Evolutionary conservation across 2,797 vertebrate genomes (phyloP).

Genomic region (Pseudochirops cupreus): DNA sequence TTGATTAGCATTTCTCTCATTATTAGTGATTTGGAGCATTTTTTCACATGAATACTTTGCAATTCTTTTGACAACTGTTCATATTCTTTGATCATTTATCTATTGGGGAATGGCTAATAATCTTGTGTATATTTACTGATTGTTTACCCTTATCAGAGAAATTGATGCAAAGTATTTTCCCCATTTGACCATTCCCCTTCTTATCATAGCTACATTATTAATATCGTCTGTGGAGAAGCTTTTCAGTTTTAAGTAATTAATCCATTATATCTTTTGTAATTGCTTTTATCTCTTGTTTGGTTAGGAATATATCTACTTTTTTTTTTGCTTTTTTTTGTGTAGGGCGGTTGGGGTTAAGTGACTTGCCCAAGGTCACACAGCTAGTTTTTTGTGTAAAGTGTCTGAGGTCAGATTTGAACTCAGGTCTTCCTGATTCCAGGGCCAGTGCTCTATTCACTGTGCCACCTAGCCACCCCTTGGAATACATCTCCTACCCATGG

Average conservation of each 20-base stretch:
- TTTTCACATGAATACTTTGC: too few relatives aligned
- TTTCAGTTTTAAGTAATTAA: neutral
- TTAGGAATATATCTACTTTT: neutral
- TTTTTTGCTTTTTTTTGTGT: too few relatives aligned
- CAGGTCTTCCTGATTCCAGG: too few relatives aligned
- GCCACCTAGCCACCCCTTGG: too few relatives aligned
- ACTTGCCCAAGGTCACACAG: too few relatives aligned
- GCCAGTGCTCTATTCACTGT: too few relatives aligned
- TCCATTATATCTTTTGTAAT: neutral
- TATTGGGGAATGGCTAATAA: neutral
- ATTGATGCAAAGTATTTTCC: neutral
- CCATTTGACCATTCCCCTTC: neutral
- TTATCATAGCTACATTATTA: neutral
- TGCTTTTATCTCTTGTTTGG: neutral
- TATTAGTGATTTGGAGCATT: too few relatives aligned
- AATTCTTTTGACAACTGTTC: neutral
- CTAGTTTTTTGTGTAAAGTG: too few relatives aligned
- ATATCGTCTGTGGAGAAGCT: too few relatives aligned
- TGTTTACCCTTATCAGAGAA: neutral
- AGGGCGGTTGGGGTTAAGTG: too few relatives aligned
- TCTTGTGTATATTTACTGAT: neutral
- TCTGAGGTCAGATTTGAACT: too few relatives aligned
- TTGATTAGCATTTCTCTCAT: too few relatives aligned
- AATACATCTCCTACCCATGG: neutral
- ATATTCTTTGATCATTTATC: neutral